A percentile compares a stretch with the other conserved stretches of the same genome.
Conservation (phyloP, 1,140 invertebrate species). For the Lordiphosa mommai region DNA sequence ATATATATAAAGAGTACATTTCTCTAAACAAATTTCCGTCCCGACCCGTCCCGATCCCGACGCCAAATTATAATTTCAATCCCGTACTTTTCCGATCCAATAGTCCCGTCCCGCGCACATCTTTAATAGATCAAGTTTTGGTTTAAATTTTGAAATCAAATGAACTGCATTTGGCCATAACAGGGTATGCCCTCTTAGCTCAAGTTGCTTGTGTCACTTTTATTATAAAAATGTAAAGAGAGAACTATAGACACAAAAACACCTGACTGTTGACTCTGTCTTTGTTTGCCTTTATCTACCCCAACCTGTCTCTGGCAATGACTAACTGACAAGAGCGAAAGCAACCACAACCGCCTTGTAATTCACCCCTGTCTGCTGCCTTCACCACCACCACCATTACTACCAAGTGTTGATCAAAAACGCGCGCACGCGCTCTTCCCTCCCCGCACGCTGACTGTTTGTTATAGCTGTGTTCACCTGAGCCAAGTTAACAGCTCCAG, state of each 20-base stretch:
- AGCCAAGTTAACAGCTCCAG: constrained; percentile 56
- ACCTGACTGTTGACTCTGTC: constrained; percentile 40
- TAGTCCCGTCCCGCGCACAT: too few relatives aligned
- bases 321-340: constrained; percentile 30
- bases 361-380: constrained; percentile 11
- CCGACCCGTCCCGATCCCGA: too few relatives aligned
- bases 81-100: too few relatives aligned
- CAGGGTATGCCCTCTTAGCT: too few relatives aligned
- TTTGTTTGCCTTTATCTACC: not conserved
- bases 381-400: not conserved
- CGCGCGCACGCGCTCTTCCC: constrained; percentile 54
- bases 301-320: not conserved
- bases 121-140: too few relatives aligned
- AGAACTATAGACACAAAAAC: constrained; percentile 18
- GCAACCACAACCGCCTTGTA: constrained; percentile 37
- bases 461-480: constrained; percentile 21
- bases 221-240: not conserved
- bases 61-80: too few relatives aligned
- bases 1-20: too few relatives aligned
- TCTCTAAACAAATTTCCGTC: too few relatives aligned
- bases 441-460: not conserved
- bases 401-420: constrained; percentile 22
- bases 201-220: not conserved
- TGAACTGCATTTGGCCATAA: too few relatives aligned
- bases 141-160: too few relatives aligned